Conservation (phyloP, 2,797 vertebrate genomes). For the Vireo griseus region DNA sequence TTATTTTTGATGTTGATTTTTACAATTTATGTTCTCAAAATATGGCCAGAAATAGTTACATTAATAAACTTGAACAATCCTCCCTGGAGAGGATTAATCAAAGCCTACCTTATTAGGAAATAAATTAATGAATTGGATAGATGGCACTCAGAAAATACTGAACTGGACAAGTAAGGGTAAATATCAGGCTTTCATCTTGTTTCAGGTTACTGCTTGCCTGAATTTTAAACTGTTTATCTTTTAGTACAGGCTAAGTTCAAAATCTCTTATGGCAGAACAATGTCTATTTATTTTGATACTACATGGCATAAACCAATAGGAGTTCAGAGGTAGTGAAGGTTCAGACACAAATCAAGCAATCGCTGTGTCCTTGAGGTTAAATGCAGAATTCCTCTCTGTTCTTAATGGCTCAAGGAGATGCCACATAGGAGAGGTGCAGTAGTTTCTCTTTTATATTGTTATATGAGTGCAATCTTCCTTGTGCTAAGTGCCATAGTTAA, state of each 20-base stretch:
- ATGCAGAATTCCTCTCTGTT: not conserved
- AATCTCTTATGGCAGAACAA: not conserved
- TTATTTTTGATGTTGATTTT: not conserved
- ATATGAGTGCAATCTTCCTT: not conserved
- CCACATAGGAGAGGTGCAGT: not conserved
- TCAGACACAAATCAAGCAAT: not conserved
- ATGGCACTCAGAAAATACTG: not conserved
- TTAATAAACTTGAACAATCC: not conserved
- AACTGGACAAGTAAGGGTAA: not conserved
- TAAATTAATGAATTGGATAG: not conserved
- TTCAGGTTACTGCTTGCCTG: not conserved
- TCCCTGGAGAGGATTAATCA: not conserved
- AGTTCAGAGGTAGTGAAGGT: not conserved
- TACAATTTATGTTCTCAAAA: not conserved
- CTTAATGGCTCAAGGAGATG: not conserved
- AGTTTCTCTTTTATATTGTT: not conserved
- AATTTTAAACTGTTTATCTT: not conserved
- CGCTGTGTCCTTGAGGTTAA: conserved; percentile 31
- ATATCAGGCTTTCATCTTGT: not conserved
- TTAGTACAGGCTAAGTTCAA: not conserved
- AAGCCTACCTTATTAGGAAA: not conserved
- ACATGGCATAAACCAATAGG: not conserved
- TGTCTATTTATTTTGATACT: not conserved
- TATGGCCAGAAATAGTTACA: not conserved
- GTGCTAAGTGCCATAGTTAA: conserved; percentile 29